phyloP scores from a whole-genome alignment of 2,888 invertebrate species.

The Entomobrya proxima region DNA sequence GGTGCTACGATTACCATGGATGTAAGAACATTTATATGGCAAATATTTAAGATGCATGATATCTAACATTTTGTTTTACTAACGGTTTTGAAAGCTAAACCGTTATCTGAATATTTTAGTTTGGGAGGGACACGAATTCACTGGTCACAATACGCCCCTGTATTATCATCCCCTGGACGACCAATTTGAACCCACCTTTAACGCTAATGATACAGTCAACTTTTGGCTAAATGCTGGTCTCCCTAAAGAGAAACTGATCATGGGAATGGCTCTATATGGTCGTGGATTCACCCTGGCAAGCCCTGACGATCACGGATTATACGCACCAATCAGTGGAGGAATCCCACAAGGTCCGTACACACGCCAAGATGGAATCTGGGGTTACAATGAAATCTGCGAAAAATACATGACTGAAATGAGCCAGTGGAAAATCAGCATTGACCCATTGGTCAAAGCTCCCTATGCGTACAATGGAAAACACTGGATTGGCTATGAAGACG shows the following conservation, averaged over 20 bases:
- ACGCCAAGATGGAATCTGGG: constrained; percentile 77
- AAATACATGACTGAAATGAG: constrained; percentile 65
- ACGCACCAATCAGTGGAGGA: constrained; percentile 79
- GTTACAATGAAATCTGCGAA: constrained; percentile 78
- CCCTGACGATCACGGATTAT: constrained; percentile 78
- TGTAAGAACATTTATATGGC: no score
- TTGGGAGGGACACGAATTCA: constrained; percentile 70
- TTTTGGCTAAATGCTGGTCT: constrained; percentile 81
- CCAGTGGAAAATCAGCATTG: constrained; percentile 80
- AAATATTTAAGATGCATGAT: no score
- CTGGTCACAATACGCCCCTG: constrained; percentile 76
- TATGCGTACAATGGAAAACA: constrained; percentile 81
- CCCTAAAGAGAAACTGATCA: constrained; percentile 81
- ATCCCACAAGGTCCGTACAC: constrained; percentile 77
- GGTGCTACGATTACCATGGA: no score
- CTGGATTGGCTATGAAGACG: constrained; percentile 85
- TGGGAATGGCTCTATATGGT: constrained; percentile 86
- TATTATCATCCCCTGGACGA: constrained; percentile 75
- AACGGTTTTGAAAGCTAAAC: no score
- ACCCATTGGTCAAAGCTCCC: constrained; percentile 81
- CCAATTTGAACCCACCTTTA: constrained; percentile 72
- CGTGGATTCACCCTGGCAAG: constrained; percentile 82
- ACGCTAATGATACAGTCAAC: constrained; percentile 78
- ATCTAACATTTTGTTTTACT: no score
- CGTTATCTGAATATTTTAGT: constrained; percentile 21